Evolutionary conservation across 1,140 invertebrate genomes (phyloP), one percentile per base, ranked within the genome.

Genomic region (Papilio dardanus): DNA sequence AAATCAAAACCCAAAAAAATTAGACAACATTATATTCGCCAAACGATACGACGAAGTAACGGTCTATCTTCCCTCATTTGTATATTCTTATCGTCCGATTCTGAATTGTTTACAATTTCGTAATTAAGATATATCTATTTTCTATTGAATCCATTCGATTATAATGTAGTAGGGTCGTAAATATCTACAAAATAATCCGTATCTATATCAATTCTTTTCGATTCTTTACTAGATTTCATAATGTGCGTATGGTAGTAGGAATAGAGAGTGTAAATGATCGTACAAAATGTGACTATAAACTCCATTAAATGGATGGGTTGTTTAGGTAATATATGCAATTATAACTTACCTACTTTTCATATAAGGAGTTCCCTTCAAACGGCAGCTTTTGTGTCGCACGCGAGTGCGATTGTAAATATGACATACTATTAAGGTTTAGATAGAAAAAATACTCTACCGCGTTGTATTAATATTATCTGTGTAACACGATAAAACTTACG

Each of bases 201-300:
- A 81, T 76, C 65, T 74, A 74, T 81, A 77, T 76, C 54, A 77
- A 84, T 85, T 81, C 74, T 89, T 89, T 89, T 88, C 79, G 86
- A 89, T 86, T 85, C 86, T 88, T 86, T 89, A 86, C 79, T 83
- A 84, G 79, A 81, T 82, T 79, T 84, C 81, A 81, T 86, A 81
- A 76, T 80, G 76, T 74, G 62, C 71, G 74, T 75, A 79, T 81
- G 77, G 74, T 82, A 79, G 74, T n/a, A n/a, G n/a, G n/a, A n/a
- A 71, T 80, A 81, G 77, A 30, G 76, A 21, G 79, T 78, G 79
- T 81, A 84, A 86, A 87, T 86, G 81, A 88, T 86, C 85, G 91
- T 93, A 93, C 90, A 93, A 93, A 92, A 87, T 86, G 81, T 87
- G 90, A 92, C 90, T 93, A 93, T 93, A 93, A 91, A 85, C 77